Conservation (phyloP, 1,140 invertebrate genomes). For the Brevipalpus yothersi region DNA sequence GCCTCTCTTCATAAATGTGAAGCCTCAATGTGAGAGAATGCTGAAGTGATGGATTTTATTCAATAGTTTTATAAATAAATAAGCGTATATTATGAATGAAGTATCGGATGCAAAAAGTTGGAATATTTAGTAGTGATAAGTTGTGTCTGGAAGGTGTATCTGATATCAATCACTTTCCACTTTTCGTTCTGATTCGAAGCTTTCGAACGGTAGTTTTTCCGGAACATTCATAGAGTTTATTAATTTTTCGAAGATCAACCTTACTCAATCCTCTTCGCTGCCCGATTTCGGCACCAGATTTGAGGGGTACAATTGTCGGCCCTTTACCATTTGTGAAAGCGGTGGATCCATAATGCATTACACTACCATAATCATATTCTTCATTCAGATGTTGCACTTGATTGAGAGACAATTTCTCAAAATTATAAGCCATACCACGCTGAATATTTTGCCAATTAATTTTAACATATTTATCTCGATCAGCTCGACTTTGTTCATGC, state of each 20-base stretch:
- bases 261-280: neutral
- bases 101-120: too few species aligned
- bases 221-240: neutral
- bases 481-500: conserved; percentile 35
- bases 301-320: conserved; percentile 24
- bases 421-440: conserved; percentile 12
- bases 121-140: too few species aligned
- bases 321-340: conserved; percentile 12
- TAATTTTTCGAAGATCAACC: neutral
- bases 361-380: conserved; percentile 9
- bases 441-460: conserved; percentile 37
- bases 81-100: too few species aligned
- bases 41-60: too few species aligned
- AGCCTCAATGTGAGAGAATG: too few species aligned
- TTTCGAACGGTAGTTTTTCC: neutral
- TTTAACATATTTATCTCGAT: conserved; percentile 35
- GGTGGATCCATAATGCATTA: conserved; percentile 10
- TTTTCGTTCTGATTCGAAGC: too few species aligned
- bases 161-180: too few species aligned
- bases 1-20: too few species aligned
- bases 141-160: too few species aligned
- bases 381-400: conserved; percentile 4
- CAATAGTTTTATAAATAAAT: too few species aligned
- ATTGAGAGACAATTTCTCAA: conserved; percentile 11
- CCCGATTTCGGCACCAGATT: neutral